Evolutionary conservation across 2,888 invertebrate species (phyloP).

Genomic region (Trichopoda pennipes): DNA sequence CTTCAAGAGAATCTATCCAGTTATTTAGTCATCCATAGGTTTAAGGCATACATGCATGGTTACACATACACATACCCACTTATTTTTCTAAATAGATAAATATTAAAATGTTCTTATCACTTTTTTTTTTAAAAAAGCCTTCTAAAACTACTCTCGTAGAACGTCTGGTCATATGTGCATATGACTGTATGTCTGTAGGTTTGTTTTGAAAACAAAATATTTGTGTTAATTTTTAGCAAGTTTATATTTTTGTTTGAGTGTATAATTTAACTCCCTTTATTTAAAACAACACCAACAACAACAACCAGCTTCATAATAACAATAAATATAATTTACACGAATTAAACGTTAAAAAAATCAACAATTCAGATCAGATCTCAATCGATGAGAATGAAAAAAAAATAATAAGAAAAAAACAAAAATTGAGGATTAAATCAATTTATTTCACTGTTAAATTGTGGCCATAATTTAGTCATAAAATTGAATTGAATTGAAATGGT

Average conservation of each 20-base stretch:
- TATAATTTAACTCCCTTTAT: conserved; percentile 30
- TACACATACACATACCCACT: no score
- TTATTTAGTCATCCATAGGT: no score
- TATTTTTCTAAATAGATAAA: no score
- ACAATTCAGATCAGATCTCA: conserved; percentile 65
- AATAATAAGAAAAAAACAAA: neutral
- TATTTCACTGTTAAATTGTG: conserved; percentile 65
- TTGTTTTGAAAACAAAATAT: conserved; percentile 38
- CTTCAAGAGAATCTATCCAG: no score
- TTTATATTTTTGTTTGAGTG: conserved; percentile 7
- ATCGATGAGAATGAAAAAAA: conserved; percentile 40
- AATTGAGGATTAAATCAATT: conserved; percentile 58
- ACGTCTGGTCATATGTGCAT: neutral
- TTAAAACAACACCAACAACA: conserved; percentile 11
- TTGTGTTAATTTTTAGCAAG: conserved; percentile 64
- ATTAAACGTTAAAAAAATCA: conserved; percentile 65
- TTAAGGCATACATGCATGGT: no score
- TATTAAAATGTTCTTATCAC: no score
- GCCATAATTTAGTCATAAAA: conserved; percentile 64
- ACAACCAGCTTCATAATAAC: conserved; percentile 33
- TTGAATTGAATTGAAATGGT: conserved; percentile 59
- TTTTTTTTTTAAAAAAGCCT: no score
- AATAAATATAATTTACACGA: conserved; percentile 65
- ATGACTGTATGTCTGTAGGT: neutral
- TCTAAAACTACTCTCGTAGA: neutral